Evolutionary conservation across 2,888 invertebrate genomes (phyloP).

Genomic region (Cinara cedri): DNA sequence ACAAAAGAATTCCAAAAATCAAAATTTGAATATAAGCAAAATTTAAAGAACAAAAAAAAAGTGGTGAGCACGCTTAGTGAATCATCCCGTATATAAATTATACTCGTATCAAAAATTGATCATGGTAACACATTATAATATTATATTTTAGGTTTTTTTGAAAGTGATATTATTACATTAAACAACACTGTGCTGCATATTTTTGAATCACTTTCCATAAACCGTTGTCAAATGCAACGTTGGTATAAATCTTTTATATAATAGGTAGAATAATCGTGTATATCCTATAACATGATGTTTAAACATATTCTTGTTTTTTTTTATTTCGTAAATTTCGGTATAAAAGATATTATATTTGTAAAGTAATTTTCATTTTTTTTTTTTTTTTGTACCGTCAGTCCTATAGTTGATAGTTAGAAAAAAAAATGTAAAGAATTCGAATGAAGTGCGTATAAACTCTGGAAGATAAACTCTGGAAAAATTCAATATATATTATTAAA

Average conservation of each 20-base stretch:
- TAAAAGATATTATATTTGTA: not conserved
- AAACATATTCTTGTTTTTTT: not conserved
- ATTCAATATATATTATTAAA: not conserved
- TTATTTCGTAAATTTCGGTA: not conserved
- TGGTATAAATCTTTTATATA: conserved; percentile 4
- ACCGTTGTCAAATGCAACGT: conserved; percentile 38
- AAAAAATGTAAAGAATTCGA: conserved; percentile 1
- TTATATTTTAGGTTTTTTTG: too few relatives aligned
- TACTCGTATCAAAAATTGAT: too few relatives aligned
- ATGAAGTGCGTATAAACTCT: not conserved
- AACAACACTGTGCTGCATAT: conserved; percentile 5
- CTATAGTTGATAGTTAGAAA: too few relatives aligned
- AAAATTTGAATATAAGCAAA: too few relatives aligned
- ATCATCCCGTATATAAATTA: too few relatives aligned
- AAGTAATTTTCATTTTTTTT: too few relatives aligned
- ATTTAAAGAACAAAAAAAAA: too few relatives aligned
- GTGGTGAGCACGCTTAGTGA: too few relatives aligned
- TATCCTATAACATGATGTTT: not conserved
- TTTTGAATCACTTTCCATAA: conserved; percentile 29
- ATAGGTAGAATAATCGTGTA: not conserved
- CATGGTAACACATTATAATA: too few relatives aligned
- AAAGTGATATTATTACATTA: not conserved
- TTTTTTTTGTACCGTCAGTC: too few relatives aligned
- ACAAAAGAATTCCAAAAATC: too few relatives aligned
- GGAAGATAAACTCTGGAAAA: conserved; percentile 17